Base-by-base conservation (phyloP, 2,113 vertebrate species). In the Triplophysa siluroides region DNA sequence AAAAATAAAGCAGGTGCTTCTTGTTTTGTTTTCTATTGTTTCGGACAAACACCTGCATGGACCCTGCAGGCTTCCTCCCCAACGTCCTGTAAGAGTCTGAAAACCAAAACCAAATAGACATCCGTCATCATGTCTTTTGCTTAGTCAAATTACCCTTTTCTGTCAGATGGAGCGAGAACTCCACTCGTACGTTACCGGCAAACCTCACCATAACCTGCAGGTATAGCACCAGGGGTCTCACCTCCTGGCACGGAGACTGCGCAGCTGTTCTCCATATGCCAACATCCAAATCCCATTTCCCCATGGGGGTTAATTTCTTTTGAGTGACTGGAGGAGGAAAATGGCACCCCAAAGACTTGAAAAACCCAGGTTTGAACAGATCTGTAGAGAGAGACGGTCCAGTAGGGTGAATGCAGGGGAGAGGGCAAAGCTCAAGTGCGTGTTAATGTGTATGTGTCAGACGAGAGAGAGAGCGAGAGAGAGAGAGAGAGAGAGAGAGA, bases 231-330 rank as follows among this genome's bases (percentile, higher is more conserved):
- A 58, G 18, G 70, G 29, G 26, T 26, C 33, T 61, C n/a, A 43
- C 54, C 71, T 71, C 54, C 71, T 73, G 70, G 60, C 52, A 60
- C n/a, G 19, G 21, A 60, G 23, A 62, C 8, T 26, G 23, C 61
- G 60, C 87, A 86, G 82, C 80, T 88, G 85, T 23, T 63, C 56
- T 78, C 84, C 83, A 84, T 83, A 88, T 83, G 83, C 67, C 69
- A 69, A 33, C 38, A 21, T 24, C 3, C 21, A 74, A 74, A 74
- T 61, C 50, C n/a, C 23, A 11, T 69, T 73, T 74, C 26, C 67
- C 26, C 67, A 38, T 24, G 10, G 47, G n/a, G 14, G 1, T 54
- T 74, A 56, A 7, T 74, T 74, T 38, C 26, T 38, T 56, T 52
- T 8, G 26, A 4, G 26, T 33, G 50, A 60, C 56, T 45, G 29